phyloP scores from a whole-genome alignment of 2,113 vertebrate species.

The Aplodontia rufa region DNA sequence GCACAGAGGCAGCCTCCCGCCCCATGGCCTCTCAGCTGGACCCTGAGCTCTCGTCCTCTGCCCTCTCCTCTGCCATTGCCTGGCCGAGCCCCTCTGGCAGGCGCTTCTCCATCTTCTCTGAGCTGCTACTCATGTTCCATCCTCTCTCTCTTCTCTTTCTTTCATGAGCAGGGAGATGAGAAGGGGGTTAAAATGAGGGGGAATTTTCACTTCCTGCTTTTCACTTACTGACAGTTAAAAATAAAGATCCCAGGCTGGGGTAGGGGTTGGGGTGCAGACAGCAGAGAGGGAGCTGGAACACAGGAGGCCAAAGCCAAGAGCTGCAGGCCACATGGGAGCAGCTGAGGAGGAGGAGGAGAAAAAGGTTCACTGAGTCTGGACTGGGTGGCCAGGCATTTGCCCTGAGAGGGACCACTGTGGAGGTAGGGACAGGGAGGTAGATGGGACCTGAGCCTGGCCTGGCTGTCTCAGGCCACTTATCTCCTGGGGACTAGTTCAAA shows the following conservation, averaged over 20 bases:
- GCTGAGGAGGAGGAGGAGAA: neutral
- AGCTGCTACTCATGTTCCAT: constrained; percentile 83
- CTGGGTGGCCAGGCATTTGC: neutral
- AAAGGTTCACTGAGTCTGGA: neutral
- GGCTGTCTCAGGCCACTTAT: neutral
- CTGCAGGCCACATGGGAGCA: rapidly evolving
- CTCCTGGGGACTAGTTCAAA: neutral
- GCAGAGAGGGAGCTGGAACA: rapidly evolving
- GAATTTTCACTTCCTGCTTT: constrained; percentile 78
- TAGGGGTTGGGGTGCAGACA: neutral
- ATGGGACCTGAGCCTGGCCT: neutral
- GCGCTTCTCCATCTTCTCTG: constrained; percentile 83
- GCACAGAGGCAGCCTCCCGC: neutral
- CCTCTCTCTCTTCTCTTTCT: constrained; percentile 55
- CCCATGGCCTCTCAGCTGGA: constrained; percentile 51
- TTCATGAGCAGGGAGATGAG: constrained; percentile 52
- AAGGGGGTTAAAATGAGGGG: neutral
- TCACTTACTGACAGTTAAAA: constrained; percentile 75
- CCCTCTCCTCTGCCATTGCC: constrained; percentile 67
- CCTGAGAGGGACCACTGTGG: neutral
- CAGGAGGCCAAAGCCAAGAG: neutral
- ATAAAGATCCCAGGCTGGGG: neutral
- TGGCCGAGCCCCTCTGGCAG: constrained; percentile 75
- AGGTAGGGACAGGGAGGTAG: neutral
- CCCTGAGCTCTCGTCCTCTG: constrained; percentile 60